Evolutionary conservation across 2,797 vertebrate species (phyloP).

Genomic region (Gobionotothen gibberifrons): DNA sequence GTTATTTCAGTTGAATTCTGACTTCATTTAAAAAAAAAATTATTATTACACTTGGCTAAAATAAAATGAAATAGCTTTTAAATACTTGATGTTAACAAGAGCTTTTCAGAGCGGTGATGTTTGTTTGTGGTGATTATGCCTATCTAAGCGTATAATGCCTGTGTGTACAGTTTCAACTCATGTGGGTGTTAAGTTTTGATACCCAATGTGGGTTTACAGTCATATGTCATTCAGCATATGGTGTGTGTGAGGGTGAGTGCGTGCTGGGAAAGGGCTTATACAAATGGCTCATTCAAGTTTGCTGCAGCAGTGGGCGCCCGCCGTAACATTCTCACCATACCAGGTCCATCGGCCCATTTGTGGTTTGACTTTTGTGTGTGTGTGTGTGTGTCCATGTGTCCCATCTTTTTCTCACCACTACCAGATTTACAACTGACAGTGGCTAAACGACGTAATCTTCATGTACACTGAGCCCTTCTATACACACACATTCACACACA

Average conservation of each 20-base stretch:
- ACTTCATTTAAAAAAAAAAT: too few species aligned
- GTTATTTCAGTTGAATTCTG: not conserved
- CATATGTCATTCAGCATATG: constrained; percentile 58
- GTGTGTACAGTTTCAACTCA: constrained; percentile 51
- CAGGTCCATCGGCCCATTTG: constrained; percentile 56
- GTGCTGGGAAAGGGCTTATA: constrained; percentile 61
- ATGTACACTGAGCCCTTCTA: constrained; percentile 26
- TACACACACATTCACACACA: constrained; percentile 10
- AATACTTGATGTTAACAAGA: not conserved
- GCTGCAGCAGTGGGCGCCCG: constrained; percentile 60
- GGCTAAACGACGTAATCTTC: constrained; percentile 58
- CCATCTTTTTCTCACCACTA: constrained; percentile 65
- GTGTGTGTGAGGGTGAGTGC: constrained; percentile 38
- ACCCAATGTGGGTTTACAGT: constrained; percentile 51
- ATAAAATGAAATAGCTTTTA: too few species aligned
- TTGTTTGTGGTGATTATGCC: constrained; percentile 38
- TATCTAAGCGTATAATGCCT: constrained; percentile 27
- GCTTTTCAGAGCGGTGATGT: not conserved
- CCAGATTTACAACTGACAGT: constrained; percentile 55
- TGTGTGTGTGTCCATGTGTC: constrained; percentile 48
- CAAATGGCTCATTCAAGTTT: constrained; percentile 70
- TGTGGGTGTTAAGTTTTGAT: constrained; percentile 64
- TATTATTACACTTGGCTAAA: not conserved
- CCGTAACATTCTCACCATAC: constrained; percentile 76
- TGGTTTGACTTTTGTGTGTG: constrained; percentile 45